phyloP scores from a whole-genome alignment of 2,113 vertebrate genomes.

The Propithecus coquereli region DNA sequence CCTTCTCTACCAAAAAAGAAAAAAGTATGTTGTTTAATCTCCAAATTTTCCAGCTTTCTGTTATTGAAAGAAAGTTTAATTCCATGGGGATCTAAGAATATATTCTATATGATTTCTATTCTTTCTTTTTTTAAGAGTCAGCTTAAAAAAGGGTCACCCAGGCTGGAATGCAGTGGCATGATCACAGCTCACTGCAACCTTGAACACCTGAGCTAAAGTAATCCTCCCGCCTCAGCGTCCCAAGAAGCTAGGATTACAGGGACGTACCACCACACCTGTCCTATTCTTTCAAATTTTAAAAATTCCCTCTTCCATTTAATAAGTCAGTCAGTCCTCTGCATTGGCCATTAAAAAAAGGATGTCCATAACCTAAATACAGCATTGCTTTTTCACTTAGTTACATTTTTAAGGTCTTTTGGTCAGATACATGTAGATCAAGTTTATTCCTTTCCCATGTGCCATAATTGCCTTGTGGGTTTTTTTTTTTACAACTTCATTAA shows the following conservation, averaged over 20 bases:
- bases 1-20: no score
- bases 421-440: background rate
- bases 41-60: background rate
- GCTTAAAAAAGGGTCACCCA: no score
- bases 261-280: no score
- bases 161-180: no score
- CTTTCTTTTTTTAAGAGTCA: background rate
- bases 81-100: background rate
- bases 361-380: background rate
- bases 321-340: background rate
- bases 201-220: no score
- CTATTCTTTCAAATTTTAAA: background rate
- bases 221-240: no score
- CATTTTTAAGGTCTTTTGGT: background rate
- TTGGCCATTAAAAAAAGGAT: background rate
- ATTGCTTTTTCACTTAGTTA: background rate
- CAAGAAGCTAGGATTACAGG: no score
- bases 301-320: background rate
- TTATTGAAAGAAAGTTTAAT: background rate
- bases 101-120: background rate
- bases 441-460: background rate
- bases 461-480: background rate
- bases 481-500: background rate
- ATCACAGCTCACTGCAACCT: no score
- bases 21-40: background rate